Evolutionary conservation across 1,140 invertebrate genomes (phyloP).

Genomic region (Philopotamus ludificatus): DNA sequence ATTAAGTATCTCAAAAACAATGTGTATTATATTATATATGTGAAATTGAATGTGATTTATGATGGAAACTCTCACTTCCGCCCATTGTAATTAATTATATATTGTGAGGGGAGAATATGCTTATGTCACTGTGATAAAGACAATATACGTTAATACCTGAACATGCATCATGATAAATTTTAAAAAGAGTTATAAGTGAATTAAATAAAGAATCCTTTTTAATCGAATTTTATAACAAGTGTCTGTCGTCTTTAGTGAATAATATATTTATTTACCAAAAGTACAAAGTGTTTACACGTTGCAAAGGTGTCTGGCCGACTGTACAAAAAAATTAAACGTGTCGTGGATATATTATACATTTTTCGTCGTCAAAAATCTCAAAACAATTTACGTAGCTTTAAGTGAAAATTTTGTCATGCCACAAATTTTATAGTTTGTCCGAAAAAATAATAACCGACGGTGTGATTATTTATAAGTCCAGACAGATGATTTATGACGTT

Average conservation of each 20-base stretch:
- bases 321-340: constrained; percentile 26
- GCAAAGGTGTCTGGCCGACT: constrained; percentile 40
- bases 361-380: not conserved
- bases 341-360: constrained; percentile 9
- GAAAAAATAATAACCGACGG: no score
- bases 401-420: constrained; percentile 24
- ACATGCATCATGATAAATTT: constrained; percentile 38
- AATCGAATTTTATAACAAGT: constrained; percentile 39
- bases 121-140: constrained; percentile 43
- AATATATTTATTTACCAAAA: constrained; percentile 35
- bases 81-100: no score
- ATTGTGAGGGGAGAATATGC: constrained; percentile 30
- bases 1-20: constrained; percentile 40
- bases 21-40: constrained; percentile 32
- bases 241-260: constrained; percentile 30
- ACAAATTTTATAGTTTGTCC: constrained; percentile 15
- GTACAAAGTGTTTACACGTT: constrained; percentile 43
- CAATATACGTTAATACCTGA: constrained; percentile 42
- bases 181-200: constrained; percentile 39
- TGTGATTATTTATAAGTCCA: not conserved
- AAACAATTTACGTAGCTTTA: constrained; percentile 17
- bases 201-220: no score
- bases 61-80: no score
- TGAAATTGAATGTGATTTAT: constrained; percentile 11
- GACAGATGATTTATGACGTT: not conserved